Percentiles rank a stretch among this genome's conserved stretches.
phyloP scores from a whole-genome alignment of 2,888 invertebrate species.

The Ochropleura plecta region DNA sequence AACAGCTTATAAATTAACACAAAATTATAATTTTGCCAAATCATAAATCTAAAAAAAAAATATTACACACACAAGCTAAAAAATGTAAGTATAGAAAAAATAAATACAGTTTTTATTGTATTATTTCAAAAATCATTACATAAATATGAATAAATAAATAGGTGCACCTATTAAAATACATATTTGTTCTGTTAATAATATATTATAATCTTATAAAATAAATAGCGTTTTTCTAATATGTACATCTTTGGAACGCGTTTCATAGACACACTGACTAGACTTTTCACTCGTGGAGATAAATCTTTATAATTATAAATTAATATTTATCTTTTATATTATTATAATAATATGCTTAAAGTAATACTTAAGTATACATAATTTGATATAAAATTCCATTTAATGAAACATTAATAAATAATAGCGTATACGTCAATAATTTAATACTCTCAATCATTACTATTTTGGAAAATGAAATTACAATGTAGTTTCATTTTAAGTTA shows the following conservation, averaged over 20 bases:
- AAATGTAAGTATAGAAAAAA: neutral
- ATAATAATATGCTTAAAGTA: slow-evolving; percentile 27
- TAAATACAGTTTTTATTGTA: slow-evolving; percentile 3
- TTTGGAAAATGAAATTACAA: neutral
- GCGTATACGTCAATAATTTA: slow-evolving; percentile 26
- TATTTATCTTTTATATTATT: slow-evolving; percentile 44
- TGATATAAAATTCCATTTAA: slow-evolving; percentile 59
- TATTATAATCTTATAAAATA: slow-evolving; percentile 58
- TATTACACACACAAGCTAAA: slow-evolving; percentile 9
- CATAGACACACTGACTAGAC: slow-evolving; percentile 90
- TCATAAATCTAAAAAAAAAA: slow-evolving; percentile 1
- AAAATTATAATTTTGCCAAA: neutral
- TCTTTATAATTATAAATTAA: slow-evolving; percentile 56
- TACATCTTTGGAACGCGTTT: slow-evolving; percentile 89
- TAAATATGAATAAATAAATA: slow-evolving; percentile 11
- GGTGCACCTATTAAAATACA: slow-evolving; percentile 9
- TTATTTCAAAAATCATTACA: slow-evolving; percentile 15
- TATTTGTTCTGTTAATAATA: slow-evolving; percentile 26
- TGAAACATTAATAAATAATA: slow-evolving; percentile 48
- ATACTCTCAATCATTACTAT: slow-evolving; percentile 7
- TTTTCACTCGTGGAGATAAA: slow-evolving; percentile 79
- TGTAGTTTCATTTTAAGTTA: neutral
- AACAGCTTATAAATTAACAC: neutral
- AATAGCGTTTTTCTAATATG: slow-evolving; percentile 86
- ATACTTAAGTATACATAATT: slow-evolving; percentile 32